Conservation (phyloP, 2,888 invertebrate genomes). For the Ceriagrion tenellum region DNA sequence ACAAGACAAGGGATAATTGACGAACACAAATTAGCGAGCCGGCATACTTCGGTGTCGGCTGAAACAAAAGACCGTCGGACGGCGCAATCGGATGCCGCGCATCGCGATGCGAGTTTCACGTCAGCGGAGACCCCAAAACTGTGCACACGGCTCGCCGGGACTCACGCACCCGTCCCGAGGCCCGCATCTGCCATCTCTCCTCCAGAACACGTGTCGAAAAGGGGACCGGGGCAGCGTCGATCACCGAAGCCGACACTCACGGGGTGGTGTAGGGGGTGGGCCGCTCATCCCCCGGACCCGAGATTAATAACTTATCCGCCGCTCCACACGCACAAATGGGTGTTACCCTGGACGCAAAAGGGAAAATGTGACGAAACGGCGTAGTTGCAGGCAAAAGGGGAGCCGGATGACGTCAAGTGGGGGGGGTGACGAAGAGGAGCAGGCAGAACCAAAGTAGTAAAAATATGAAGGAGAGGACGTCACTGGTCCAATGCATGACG, state of each 20-base stretch:
- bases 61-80: background rate
- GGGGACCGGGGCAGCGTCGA: background rate
- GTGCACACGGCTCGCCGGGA: background rate
- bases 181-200: background rate
- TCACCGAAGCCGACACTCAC: background rate
- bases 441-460: too few species aligned
- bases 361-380: background rate
- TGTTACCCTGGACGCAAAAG: too few species aligned
- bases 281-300: background rate
- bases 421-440: too few species aligned
- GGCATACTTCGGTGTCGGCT: background rate
- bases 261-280: background rate
- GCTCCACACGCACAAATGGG: background rate
- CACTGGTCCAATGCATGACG: too few species aligned
- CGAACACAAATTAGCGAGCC: background rate
- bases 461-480: too few species aligned
- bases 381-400: background rate
- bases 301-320: constrained; percentile 1
- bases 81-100: background rate
- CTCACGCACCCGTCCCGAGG: background rate
- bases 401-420: background rate
- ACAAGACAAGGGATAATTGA: background rate
- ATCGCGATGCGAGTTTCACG: background rate
- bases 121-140: background rate
- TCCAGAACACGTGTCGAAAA: background rate